A percentile compares a stretch with the other conserved stretches of the same genome.
These are phyloP conservation scores for Bombus difficillimus DNA, from an alignment of 1,140 invertebrate species.

Conservation along the genomic window DNA sequence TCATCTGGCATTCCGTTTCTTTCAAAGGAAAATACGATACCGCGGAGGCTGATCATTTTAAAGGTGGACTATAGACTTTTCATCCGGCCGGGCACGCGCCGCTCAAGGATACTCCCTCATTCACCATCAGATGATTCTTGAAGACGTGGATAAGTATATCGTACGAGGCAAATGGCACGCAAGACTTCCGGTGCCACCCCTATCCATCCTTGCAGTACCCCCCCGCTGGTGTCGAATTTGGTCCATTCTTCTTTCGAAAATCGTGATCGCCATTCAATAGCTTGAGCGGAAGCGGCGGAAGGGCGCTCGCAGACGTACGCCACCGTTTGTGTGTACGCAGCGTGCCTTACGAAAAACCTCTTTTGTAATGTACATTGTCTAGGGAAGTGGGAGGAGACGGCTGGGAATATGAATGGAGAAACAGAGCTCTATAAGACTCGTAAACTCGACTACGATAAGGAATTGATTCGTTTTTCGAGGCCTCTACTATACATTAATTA, in stretches of 20 bases:
- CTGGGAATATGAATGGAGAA: not conserved
- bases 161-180: constrained; percentile 79
- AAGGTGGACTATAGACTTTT: constrained; percentile 24
- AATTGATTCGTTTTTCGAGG: not conserved
- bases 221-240: constrained; percentile 70
- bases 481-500: not conserved
- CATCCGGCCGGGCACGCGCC: constrained; percentile 76
- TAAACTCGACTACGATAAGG: not conserved
- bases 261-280: constrained; percentile 73
- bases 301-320: constrained; percentile 51
- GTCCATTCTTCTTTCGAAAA: constrained; percentile 72
- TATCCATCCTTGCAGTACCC: constrained; percentile 45
- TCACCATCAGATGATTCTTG: constrained; percentile 76
- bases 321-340: constrained; percentile 26
- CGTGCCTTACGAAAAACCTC: constrained; percentile 55
- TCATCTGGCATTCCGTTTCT: constrained; percentile 11
- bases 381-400: constrained; percentile 49
- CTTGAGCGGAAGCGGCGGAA: constrained; percentile 72
- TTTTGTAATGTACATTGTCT: constrained; percentile 72
- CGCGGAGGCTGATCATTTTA: constrained; percentile 35
- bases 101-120: constrained; percentile 71
- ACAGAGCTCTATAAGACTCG: not conserved
- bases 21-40: constrained; percentile 33
- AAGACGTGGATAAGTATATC: constrained; percentile 75
- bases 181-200: constrained; percentile 78